Evolutionary conservation across 2,888 invertebrate genomes (phyloP), one percentile per base, ranked within the genome.

Genomic region (Rhagophthalmus giganteus): DNA sequence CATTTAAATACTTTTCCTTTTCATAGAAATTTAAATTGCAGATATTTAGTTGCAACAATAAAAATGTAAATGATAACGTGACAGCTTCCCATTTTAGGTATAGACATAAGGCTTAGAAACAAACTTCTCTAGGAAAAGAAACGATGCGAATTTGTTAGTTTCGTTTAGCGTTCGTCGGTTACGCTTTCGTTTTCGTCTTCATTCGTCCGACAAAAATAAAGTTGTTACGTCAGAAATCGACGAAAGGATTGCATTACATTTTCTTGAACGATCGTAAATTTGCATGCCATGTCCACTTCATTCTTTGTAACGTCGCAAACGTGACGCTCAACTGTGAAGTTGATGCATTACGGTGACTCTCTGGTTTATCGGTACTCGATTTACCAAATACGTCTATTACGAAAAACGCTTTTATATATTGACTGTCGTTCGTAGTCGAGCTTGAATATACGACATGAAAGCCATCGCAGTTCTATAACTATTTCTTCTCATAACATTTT

Each of bases 261-360:
- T 35, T 24, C 30, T 14, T 14, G 13, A 31, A 15, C 14, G 26
- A 25, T 32, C 35, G 35, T 35, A 45, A 37, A 45, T 45, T 45
- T 37, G 30, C 45, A 14, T 38, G 37, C 38, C 28, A 9, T 15
- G 46, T 46, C 38, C 38, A 46, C 24, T 46, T 31, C 32, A 45
- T 14, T 14, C 37, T 45, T 37, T 45, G 45, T 35, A 31, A 10
- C 9, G 34, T 26, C 20, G 16, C 15, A 12, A 46, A 28, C 25
- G 37, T 46, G 37, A 46, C 46, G 10, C 35, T 38, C 14, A 20
- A 25, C 46, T 32, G 46, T 32, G 38, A 46, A 31, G 38, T 46
- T 46, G 46, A 46, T 46, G 26, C 37, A 46, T 46, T 46, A 31
- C 31, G 13, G 24, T 24, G 10, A 10, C 20, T 45, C n/a, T n/a